phyloP scores from a whole-genome alignment of 2,113 vertebrate species.

The Pollachius pollachius region DNA sequence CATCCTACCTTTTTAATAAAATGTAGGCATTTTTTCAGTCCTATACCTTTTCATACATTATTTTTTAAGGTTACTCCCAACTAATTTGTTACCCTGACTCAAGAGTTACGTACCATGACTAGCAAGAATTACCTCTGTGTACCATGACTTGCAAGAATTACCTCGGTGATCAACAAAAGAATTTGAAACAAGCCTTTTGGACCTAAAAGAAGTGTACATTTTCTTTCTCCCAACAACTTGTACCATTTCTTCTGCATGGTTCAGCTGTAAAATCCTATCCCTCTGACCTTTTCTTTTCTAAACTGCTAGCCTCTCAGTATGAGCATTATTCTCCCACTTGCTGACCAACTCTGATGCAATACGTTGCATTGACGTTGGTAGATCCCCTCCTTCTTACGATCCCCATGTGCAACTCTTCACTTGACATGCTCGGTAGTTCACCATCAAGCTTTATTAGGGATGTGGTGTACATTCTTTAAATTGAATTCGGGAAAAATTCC shows the following conservation, averaged over 20 bases:
- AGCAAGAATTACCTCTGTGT: slow-evolving; percentile 27
- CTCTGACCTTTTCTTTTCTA: slow-evolving; percentile 29
- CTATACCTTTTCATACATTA: background rate
- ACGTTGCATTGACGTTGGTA: slow-evolving; percentile 21
- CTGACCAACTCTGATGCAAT: slow-evolving; percentile 1
- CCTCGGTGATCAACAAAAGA: slow-evolving; percentile 53
- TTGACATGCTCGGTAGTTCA: background rate
- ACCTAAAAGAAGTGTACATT: slow-evolving; percentile 1
- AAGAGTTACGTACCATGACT: background rate
- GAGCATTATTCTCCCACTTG: slow-evolving; percentile 14
- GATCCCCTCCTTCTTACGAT: slow-evolving; percentile 19
- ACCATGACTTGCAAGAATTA: background rate
- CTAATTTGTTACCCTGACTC: slow-evolving; percentile 35
- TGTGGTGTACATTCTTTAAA: background rate
- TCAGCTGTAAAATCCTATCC: slow-evolving; percentile 17
- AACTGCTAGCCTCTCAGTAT: slow-evolving; percentile 26
- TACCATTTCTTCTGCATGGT: slow-evolving; percentile 43
- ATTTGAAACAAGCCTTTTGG: slow-evolving; percentile 5
- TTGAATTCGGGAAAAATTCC: background rate
- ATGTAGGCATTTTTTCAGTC: slow-evolving; percentile 24
- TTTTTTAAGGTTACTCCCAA: slow-evolving; percentile 10
- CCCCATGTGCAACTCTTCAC: background rate
- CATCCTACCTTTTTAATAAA: slow-evolving; percentile 31
- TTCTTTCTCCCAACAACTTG: slow-evolving; percentile 1
- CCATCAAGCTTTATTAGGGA: background rate